Evolutionary conservation across 2,113 vertebrate genomes (phyloP).

Genomic region (Corythaixoides concolor): DNA sequence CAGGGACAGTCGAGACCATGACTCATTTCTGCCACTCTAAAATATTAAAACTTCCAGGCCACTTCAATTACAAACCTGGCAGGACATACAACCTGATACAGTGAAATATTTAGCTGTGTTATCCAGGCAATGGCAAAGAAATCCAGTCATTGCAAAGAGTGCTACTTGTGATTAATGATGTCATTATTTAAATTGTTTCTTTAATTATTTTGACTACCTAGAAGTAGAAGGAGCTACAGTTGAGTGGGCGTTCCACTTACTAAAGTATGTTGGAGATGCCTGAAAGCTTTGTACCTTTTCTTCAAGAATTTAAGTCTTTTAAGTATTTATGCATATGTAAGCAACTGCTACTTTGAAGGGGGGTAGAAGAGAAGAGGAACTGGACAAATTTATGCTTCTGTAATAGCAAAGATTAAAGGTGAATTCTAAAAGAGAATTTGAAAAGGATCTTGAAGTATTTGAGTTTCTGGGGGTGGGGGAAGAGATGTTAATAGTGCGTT

Average conservation of each 20-base stretch:
- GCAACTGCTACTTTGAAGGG: not conserved
- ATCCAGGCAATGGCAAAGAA: not conserved
- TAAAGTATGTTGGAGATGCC: not conserved
- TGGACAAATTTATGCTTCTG: not conserved
- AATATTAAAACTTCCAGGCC: conserved; percentile 56
- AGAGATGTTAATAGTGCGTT: not conserved
- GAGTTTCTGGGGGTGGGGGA: not conserved
- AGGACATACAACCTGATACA: not conserved
- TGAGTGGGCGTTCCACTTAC: not conserved
- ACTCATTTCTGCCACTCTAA: conserved; percentile 62
- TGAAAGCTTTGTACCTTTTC: not conserved
- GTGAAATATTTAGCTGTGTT: conserved; percentile 27
- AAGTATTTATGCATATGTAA: not conserved
- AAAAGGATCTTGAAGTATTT: not conserved
- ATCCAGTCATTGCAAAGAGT: not conserved
- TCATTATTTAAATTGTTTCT: not conserved
- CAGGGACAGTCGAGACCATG: not conserved
- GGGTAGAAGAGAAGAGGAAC: not conserved
- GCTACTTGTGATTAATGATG: not conserved
- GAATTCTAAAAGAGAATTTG: not conserved
- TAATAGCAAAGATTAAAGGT: not conserved
- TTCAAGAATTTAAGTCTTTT: not conserved
- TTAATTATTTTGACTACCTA: not conserved
- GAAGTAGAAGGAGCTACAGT: not conserved
- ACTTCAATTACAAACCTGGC: conserved; percentile 54